Evolutionary conservation across 1,140 invertebrate genomes (phyloP).

Genomic region (honey bee (Apis mellifera)): DNA sequence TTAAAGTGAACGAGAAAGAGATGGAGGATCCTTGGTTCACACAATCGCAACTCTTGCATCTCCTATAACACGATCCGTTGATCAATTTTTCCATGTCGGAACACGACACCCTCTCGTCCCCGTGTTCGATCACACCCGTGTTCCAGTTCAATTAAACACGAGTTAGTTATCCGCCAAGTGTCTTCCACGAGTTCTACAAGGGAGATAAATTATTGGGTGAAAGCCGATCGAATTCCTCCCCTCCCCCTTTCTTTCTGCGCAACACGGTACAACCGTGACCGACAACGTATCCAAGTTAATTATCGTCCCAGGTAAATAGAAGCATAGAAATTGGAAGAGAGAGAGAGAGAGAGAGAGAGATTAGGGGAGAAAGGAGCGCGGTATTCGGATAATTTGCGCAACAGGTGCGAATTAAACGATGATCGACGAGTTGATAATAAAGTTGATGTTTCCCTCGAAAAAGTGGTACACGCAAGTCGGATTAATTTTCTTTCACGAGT

Average conservation of each 20-base stretch:
- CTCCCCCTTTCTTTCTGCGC: not conserved
- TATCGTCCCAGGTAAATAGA: slow-evolving; percentile 27
- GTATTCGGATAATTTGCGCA: not conserved
- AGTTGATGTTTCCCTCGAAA: too few relatives aligned
- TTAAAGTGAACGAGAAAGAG: too few relatives aligned
- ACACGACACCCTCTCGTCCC: not conserved
- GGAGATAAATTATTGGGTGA: slow-evolving; percentile 37
- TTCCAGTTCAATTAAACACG: not conserved
- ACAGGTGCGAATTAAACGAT: not conserved
- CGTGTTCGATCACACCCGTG: not conserved
- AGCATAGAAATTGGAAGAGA: slow-evolving; percentile 31
- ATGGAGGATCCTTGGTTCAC: too few relatives aligned
- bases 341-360: slow-evolving; percentile 19
- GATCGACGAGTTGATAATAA: not conserved
- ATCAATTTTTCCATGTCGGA: not conserved
- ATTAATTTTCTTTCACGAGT: too few relatives aligned
- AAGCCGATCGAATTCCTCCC: slow-evolving; percentile 35
- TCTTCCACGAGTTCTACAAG: not conserved
- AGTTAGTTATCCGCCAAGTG: not conserved
- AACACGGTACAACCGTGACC: slow-evolving; percentile 22
- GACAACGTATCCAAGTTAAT: slow-evolving; percentile 17
- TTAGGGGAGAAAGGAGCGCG: not conserved
- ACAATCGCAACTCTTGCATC: too few relatives aligned
- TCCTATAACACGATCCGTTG: too few relatives aligned
- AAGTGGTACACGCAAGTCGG: too few relatives aligned